Base-by-base conservation (phyloP, 2,888 invertebrate genomes). In the Periphyllus acericola region DNA sequence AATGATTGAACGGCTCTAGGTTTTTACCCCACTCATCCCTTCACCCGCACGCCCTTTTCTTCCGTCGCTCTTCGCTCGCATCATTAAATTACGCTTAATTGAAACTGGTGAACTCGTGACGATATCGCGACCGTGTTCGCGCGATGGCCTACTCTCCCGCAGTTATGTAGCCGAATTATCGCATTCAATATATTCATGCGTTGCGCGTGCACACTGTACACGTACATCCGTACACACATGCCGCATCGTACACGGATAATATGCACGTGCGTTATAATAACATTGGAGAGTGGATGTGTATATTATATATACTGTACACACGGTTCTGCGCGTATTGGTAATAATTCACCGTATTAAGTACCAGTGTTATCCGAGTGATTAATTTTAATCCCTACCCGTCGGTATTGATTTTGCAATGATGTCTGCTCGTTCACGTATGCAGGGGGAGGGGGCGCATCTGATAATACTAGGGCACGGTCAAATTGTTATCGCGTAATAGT, bases 1-100 rank as follows among this genome's bases (percentile, higher is more conserved):
- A 74, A 29, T 76, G 75, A 84, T 84, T 40, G 60, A 83, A 83
- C 11, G n/a, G 72, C 11, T 74, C 19, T 55, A 80, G 60, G 60
- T n/a, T 46, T 46, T 46, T 46, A 83, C 40, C n/a, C 21, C 34
- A n/a, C n/a, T 2, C 36, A 0, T 76, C n/a, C 46, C 75, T 34
- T n/a, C 21, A 19, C 46, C 66, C 46, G 11, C 46, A 14, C 14
- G 14, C 46, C 46, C 46, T 66, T 11, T 66, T 46, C 29, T 29
- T 71, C 68, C 29, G 4, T 68, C 1, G n/a, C 11, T 11, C 68
- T n/a, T 1, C 6, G 14, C 25, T 68, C 0, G 36, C 25, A 25
- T 74, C 40, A 36, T 74, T 80, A 80, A 80, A 86, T 86, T 60
- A 87, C 60, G 80, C 40, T 87, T 60, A 87, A 87, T 87, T 80